phyloP scores from a whole-genome alignment of 1,140 invertebrate genomes.

The Agrilus planipennis region DNA sequence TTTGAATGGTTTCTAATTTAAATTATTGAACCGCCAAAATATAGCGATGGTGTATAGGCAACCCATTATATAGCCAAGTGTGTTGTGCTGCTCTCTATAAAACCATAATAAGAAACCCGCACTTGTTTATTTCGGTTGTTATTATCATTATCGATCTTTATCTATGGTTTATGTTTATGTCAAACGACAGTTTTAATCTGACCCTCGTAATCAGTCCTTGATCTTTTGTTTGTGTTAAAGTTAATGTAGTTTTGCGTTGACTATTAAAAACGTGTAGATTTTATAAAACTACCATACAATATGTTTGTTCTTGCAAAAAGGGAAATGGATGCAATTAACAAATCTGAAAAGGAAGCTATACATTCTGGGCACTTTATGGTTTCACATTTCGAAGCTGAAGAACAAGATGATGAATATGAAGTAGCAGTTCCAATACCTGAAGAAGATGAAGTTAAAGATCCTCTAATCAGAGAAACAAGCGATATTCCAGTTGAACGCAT shows the following conservation, averaged over 20 bases:
- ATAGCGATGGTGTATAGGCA: too few species aligned
- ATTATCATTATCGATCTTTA: too few species aligned
- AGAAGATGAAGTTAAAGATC: conserved; percentile 33
- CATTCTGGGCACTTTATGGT: conserved; percentile 99
- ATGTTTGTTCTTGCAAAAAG: conserved; percentile 15
- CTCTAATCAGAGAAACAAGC: conserved; percentile 15
- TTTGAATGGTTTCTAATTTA: too few species aligned
- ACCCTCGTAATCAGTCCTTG: conserved; percentile 35
- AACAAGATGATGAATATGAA: conserved; percentile 78
- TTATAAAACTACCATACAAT: conserved; percentile 9
- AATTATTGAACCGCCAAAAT: too few species aligned
- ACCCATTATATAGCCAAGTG: too few species aligned
- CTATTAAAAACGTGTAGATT: conserved; percentile 17
- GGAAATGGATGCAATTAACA: conserved; percentile 11
- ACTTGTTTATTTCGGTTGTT: too few species aligned
- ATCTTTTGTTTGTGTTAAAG: conserved; percentile 27
- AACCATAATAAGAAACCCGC: too few species aligned
- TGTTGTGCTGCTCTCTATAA: too few species aligned
- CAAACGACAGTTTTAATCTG: conserved; percentile 13
- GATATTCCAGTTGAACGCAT: conserved; percentile 15
- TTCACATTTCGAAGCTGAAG: conserved; percentile 88
- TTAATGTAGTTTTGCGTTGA: conserved; percentile 22
- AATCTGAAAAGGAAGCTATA: conserved; percentile 55
- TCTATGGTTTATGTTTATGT: too few species aligned
- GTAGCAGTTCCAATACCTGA: conserved; percentile 65